Evolutionary conservation across 2,888 invertebrate species (phyloP), one percentile per base, ranked within the genome.

Genomic region (Deilephila porcellus): DNA sequence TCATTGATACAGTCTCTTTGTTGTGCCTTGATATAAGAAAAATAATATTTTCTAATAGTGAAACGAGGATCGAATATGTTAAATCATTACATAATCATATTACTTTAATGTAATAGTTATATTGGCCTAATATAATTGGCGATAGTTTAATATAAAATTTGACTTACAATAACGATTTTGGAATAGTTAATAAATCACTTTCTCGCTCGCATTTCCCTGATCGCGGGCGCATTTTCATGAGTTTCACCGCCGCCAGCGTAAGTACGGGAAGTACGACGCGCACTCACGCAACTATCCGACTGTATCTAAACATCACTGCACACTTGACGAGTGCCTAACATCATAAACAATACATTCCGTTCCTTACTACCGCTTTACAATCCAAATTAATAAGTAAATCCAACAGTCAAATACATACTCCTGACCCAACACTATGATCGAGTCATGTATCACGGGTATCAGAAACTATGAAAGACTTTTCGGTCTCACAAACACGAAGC

Each of bases 111-210:
- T 45, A 14, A 45, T 45, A 45, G n/a, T 45, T 14, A 45, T 34
- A 19, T 19, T 1, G 34, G 19, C 19, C 19, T 1, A 32, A 29
- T 53, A 71, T 59, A 70, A 45, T 34, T 25, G 25, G 7, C 60
- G 8, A 62, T 45, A 19, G n/a, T 63, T 52, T 53, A 52, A 14
- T 52, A 70, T 60, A 34, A 59, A 60, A 59, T 64, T 25, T 25
- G 37, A 32, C 56, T 62, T 75, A 76, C 72, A 81, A 78, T 79
- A 79, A 77, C 73, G 75, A 85, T 88, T 89, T 92, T 92, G 90
- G 88, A 89, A 82, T 84, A 86, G 84, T 91, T 88, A 90, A 89
- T 93, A 92, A 93, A 92, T 92, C 91, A 93, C 93, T 93, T 94
- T 93, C 93, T 85, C 92, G 83, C 76, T 83, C 82, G 79, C 83